Conservation (phyloP, 1,140 invertebrate species). For the Pseudomyrmex flavicornis region DNA sequence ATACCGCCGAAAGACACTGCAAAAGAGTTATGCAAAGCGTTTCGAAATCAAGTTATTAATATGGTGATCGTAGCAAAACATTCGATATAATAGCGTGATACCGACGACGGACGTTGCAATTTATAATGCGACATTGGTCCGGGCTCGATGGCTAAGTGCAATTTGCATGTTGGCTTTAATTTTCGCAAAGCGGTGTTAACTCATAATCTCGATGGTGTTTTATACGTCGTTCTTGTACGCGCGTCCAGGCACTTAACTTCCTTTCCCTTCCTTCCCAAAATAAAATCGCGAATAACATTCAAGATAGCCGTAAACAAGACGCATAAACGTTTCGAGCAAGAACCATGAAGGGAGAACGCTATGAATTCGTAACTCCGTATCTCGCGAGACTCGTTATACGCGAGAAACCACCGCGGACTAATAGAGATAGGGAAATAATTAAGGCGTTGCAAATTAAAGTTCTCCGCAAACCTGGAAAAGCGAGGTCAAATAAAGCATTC, state of each 20-base stretch:
- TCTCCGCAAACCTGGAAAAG: conserved; percentile 19
- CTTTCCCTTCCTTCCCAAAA: neutral
- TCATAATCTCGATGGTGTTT: neutral
- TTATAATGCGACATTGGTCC: neutral
- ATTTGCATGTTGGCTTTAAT: conserved; percentile 31
- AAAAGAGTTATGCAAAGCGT: conserved; percentile 36
- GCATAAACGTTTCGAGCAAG: conserved; percentile 35
- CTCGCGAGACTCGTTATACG: conserved; percentile 42
- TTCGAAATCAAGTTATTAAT: conserved; percentile 36
- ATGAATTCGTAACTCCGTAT: conserved; percentile 42
- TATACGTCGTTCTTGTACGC: neutral
- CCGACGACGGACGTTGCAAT: neutral
- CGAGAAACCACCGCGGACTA: conserved; percentile 12
- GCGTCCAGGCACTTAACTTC: neutral
- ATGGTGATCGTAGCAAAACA: conserved; percentile 65
- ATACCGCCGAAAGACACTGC: conserved; percentile 61
- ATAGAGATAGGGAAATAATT: conserved; percentile 60
- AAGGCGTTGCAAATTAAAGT: conserved; percentile 53
- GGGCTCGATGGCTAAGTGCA: neutral
- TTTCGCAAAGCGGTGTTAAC: conserved; percentile 5
- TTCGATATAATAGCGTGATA: neutral
- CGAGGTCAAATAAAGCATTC: conserved; percentile 43
- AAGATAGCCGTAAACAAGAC: conserved; percentile 14
- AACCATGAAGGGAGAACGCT: neutral
- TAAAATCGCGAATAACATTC: conserved; percentile 33